A percentile compares a stretch with the other conserved stretches of the same genome.
These are phyloP conservation scores for Albula glossodonta DNA, from an alignment of 2,113 vertebrate genomes.

Conservation along the genomic window DNA sequence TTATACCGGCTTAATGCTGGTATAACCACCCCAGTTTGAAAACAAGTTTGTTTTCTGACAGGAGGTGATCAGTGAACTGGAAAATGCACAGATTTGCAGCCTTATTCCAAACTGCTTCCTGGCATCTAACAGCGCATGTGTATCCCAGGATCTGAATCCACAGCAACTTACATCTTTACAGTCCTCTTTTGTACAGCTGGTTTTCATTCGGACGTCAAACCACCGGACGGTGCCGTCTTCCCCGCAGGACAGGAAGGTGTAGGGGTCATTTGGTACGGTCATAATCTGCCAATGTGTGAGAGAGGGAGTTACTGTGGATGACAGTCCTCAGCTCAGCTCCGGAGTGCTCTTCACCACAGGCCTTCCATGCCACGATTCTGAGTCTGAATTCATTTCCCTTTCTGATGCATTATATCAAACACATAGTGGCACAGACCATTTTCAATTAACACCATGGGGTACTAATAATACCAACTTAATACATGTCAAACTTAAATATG, in stretches of 20 bases:
- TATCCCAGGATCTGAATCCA: not conserved
- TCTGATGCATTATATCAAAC: too few species aligned
- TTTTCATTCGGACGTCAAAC: conserved; percentile 96
- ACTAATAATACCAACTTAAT: too few species aligned
- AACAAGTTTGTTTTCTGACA: not conserved
- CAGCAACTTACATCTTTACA: conserved; percentile 95
- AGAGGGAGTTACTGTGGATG: not conserved
- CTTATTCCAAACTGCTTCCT: not conserved
- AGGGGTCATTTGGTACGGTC: conserved; percentile 97
- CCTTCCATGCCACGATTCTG: too few species aligned
- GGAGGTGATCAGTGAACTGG: not conserved
- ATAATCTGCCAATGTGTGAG: conserved; percentile 77
- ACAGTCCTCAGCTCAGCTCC: not conserved
- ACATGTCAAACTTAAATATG: too few species aligned
- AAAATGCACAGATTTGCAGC: not conserved
- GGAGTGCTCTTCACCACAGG: not conserved
- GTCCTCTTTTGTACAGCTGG: conserved; percentile 96
- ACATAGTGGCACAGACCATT: too few species aligned
- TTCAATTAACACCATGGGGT: too few species aligned
- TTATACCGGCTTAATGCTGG: not conserved
- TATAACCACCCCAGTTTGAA: not conserved
- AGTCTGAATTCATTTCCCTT: too few species aligned
- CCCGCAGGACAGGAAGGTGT: conserved; percentile 96
- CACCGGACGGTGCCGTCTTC: conserved; percentile 97
- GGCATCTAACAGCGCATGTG: not conserved